Evolutionary conservation across 1,140 invertebrate species (phyloP).

Genomic region (Drosophila grimshawi): DNA sequence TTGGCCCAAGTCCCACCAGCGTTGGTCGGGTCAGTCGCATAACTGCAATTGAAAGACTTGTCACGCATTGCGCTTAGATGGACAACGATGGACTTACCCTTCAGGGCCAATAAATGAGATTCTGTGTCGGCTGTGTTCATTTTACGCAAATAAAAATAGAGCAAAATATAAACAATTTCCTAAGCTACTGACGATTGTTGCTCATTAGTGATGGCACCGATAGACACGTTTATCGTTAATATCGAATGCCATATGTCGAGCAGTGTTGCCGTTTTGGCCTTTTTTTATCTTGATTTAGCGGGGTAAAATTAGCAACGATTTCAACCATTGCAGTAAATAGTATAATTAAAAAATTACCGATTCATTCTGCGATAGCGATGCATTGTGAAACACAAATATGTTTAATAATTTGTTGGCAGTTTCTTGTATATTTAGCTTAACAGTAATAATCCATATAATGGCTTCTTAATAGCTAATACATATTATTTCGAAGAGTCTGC

Average conservation of each 20-base stretch:
- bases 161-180: conserved; percentile 13
- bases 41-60: conserved; percentile 32
- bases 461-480: too few relatives aligned
- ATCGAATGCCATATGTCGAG: not conserved
- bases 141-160: conserved; percentile 22
- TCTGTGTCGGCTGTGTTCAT: conserved; percentile 61
- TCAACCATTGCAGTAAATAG: too few relatives aligned
- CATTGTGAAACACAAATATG: too few relatives aligned
- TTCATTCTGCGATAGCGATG: too few relatives aligned
- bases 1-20: conserved; percentile 59
- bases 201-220: conserved; percentile 3
- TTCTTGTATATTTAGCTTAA: too few relatives aligned
- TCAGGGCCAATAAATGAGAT: conserved; percentile 65
- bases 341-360: too few relatives aligned
- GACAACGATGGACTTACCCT: conserved; percentile 28
- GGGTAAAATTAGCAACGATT: too few relatives aligned
- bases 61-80: not conserved
- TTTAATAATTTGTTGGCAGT: too few relatives aligned
- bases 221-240: not conserved
- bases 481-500: not conserved
- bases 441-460: too few relatives aligned
- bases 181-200: not conserved
- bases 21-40: conserved; percentile 68
- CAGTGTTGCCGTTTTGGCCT: not conserved
- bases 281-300: not conserved